Base-by-base conservation (phyloP, 2,888 invertebrate genomes). In the Macrosiphum euphorbiae region DNA sequence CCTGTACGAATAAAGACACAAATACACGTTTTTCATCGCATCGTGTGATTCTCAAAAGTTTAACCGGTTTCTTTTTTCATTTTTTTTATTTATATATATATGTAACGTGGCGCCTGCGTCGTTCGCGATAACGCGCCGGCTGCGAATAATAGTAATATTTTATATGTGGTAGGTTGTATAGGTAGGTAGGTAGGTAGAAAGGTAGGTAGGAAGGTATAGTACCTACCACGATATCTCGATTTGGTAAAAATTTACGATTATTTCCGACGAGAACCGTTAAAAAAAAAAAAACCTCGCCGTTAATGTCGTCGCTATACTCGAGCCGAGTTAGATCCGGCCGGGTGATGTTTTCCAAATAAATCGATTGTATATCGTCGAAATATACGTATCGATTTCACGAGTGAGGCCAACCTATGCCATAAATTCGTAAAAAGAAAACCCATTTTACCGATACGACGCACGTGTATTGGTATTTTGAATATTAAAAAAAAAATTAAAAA, bases 21-120 rank as follows among this genome's bases (percentile, higher is more conserved):
- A 88, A 88, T 55, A 88, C 88, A 55, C 52, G 55, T 55, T 58
- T 55, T 88, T 28, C 47, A 41, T 88, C 55, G 55, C 35, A 52
- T 88, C 55, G 55, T 55, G 55, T 41, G 41, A 58, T 88, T 88
- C 55, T 58, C 41, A 41, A 88, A 88, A 88, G 88, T 88, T 55
- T 35, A 88, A 88, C 88, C 88, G 88, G 88, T 88, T 88, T 58
- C 4, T n/a, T 35, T 35, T 78, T 78, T 78, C 8, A n/a, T 78
- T 78, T 35, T 78, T 78, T 78, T 35, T 78, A 52, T 52, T 2
- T 13, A 52, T 55, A 55, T 55, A 55, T 55, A 20, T 55, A 78
- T 3, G 16, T 52, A 78, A 78, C 35, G 35, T 78, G 78, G 78
- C 67, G 78, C 78, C 78, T 78, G 35, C 24, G 78, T 35, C 35